Percentiles rank a stretch among this genome's conserved stretches.
These are phyloP conservation scores for Erinaceus europaeus DNA, from an alignment of 2,113 vertebrate species.

Conservation along the genomic window DNA sequence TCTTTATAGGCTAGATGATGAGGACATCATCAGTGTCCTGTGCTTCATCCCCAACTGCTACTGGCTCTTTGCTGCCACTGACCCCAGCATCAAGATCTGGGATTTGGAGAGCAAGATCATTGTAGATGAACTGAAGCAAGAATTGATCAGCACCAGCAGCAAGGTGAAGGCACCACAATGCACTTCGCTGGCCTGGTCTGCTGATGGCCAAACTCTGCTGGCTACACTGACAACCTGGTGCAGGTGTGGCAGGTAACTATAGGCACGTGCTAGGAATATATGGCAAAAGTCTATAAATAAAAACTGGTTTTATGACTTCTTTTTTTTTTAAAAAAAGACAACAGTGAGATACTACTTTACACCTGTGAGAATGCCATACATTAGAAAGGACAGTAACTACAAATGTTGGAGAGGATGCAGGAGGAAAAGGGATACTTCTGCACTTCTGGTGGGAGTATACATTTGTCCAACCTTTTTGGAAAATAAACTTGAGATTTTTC, in stretches of 20 bases:
- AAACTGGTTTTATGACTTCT: neutral
- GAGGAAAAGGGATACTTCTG: too few species aligned
- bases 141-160: constrained; percentile 98
- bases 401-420: too few species aligned
- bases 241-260: constrained; percentile 98
- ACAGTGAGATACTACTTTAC: too few species aligned
- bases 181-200: constrained; percentile 97
- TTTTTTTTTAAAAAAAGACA: too few species aligned
- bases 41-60: constrained; percentile 99
- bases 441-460: too few species aligned
- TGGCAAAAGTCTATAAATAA: constrained; percentile 47
- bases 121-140: constrained; percentile 97
- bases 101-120: constrained; percentile 98
- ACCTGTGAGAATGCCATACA: too few species aligned
- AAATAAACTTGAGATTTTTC: too few species aligned
- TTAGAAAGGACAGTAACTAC: too few species aligned
- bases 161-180: constrained; percentile 96
- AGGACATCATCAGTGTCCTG: constrained; percentile 94
- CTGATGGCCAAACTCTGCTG: constrained; percentile 97
- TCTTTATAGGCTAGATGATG: constrained; percentile 94
- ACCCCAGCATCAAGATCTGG: constrained; percentile 99
- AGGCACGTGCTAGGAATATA: constrained; percentile 88
- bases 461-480: too few species aligned
- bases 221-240: constrained; percentile 97
- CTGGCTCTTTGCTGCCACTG: constrained; percentile 97